Conservation (phyloP, 2,113 vertebrate genomes). For the Columbina picui region DNA sequence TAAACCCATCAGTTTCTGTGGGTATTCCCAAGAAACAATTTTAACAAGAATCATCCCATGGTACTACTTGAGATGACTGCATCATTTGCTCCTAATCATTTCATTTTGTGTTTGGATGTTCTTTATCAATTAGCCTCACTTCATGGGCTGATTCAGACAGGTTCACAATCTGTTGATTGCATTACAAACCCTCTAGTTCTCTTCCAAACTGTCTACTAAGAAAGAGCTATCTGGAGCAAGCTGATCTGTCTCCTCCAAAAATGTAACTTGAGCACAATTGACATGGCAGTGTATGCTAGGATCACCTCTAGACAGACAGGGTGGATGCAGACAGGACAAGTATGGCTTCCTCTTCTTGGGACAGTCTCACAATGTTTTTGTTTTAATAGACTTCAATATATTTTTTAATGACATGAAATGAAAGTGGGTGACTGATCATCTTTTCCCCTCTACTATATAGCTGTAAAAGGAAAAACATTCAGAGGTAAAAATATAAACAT, state of each 20-base stretch:
- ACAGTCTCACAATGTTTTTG: not conserved
- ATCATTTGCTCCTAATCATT: not conserved
- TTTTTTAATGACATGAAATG: not conserved
- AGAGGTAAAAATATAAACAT: not conserved
- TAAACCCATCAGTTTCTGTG: not conserved
- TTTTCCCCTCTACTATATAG: not conserved
- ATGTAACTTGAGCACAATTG: not conserved
- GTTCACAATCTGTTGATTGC: not conserved
- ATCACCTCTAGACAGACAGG: not conserved
- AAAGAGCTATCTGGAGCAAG: not conserved
- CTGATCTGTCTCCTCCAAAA: not conserved
- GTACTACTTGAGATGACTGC: not conserved
- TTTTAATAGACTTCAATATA: not conserved
- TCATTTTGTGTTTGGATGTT: not conserved
- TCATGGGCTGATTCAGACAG: not conserved
- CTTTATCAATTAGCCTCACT: not conserved
- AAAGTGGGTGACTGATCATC: not conserved
- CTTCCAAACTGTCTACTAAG: not conserved
- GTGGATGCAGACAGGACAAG: not conserved
- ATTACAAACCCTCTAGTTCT: not conserved
- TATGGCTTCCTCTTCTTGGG: not conserved
- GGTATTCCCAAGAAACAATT: not conserved
- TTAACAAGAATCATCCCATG: not conserved
- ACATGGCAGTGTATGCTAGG: rapidly evolving
- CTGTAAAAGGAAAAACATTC: not conserved